phyloP scores from a whole-genome alignment of 2,888 invertebrate species.

The Lasioglossum figueresi region DNA sequence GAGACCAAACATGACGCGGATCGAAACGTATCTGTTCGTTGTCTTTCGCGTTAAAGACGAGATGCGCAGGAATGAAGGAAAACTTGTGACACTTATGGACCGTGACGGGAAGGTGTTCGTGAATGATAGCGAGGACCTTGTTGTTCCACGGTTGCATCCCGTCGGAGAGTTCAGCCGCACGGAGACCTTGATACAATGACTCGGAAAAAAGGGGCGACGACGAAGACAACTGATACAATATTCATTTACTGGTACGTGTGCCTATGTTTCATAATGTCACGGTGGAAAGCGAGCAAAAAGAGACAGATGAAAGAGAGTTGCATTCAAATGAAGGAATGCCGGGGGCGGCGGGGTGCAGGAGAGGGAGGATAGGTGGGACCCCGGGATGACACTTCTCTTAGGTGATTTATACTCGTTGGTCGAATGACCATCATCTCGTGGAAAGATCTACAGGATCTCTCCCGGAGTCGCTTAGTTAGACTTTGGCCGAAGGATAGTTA shows the following conservation, averaged over 20 bases:
- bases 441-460: conserved; percentile 81
- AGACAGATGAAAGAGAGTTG: conserved; percentile 72
- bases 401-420: conserved; percentile 80
- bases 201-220: conserved; percentile 64
- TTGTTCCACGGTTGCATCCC: conserved; percentile 59
- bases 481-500: conserved; percentile 70
- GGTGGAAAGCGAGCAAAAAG: conserved; percentile 53
- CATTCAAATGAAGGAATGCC: conserved; percentile 81
- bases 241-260: conserved; percentile 72
- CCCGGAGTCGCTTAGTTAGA: conserved; percentile 74
- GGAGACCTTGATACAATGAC: conserved; percentile 68
- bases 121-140: conserved; percentile 48
- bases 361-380: conserved; percentile 73
- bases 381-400: conserved; percentile 80
- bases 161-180: conserved; percentile 58
- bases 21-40: neutral
- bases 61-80: neutral
- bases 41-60: neutral
- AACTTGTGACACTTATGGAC: neutral
- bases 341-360: conserved; percentile 72
- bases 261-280: conserved; percentile 74
- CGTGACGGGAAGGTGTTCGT: neutral
- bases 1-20: neutral
- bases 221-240: conserved; percentile 73
- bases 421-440: conserved; percentile 81